Evolutionary conservation across 2,113 vertebrate genomes (phyloP), one percentile per base, ranked within the genome.

Genomic region (Amphiprion ocellaris): DNA sequence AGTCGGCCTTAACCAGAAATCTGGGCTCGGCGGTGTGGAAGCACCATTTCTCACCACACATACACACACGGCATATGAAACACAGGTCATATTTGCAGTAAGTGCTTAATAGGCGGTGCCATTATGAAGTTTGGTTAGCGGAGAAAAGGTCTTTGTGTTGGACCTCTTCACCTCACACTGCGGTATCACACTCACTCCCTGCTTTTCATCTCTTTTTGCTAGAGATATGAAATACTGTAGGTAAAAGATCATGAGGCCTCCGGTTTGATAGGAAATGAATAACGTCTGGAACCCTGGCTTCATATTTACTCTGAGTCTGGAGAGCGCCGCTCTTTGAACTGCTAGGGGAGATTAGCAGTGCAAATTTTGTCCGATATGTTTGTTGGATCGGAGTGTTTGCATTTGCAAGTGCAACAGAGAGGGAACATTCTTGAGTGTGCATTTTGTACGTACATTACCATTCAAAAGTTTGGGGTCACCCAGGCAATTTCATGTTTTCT

Each of bases 131-230:
- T 83, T 84, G 46, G 26, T 62, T 76, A 24, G 16, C 61, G 50
- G 55, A 73, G 50, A 52, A 81, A 79, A 58, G 64, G 16, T 63
- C 63, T 72, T 77, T 77, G 21, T 73, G 49, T 77, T 23, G 23
- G n/a, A 62, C 17, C 59, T 79, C 41, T 63, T 78, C 56, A 80
- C 64, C 28, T 63, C 39, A 5, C 10, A 65, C 21, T 49, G 50
- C 72, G 66, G 62, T 85, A 59, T 77, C n/a, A 19, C 66, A 55
- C 46, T 84, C 72, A 67, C 65, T 66, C 68, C 68, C 56, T 77
- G 56, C 66, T 78, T 81, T 83, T 90, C 83, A 85, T 77, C 54
- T 63, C 77, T 81, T 83, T 90, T 82, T 83, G 74, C 64, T 55
- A 46, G n/a, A 89, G 79, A 81, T 79, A 56, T 73, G 28, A 86